phyloP scores from a whole-genome alignment of 2,797 vertebrate genomes.

The Enteromius radiatus region DNA sequence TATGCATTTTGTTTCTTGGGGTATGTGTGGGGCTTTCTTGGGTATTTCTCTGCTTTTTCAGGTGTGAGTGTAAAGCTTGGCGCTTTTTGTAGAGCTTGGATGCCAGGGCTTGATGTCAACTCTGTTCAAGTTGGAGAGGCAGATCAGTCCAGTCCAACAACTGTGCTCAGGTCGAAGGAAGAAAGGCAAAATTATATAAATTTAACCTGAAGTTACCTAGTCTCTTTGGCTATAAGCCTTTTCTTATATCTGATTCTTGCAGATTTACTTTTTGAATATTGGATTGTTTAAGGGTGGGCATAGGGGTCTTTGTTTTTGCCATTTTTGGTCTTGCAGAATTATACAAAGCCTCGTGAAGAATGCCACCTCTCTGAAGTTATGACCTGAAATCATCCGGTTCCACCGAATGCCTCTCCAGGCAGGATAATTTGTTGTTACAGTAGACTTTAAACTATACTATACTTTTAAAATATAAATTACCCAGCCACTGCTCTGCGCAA shows the following conservation, averaged over 20 bases:
- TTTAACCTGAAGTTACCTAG: slow-evolving; percentile 20
- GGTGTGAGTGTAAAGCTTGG: slow-evolving; percentile 81
- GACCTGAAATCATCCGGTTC: slow-evolving; percentile 68
- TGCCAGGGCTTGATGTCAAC: slow-evolving; percentile 78
- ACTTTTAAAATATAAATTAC: slow-evolving; percentile 52
- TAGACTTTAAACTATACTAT: slow-evolving; percentile 48
- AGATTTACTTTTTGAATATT: slow-evolving; percentile 56
- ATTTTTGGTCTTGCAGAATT: slow-evolving; percentile 79
- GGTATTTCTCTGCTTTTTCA: slow-evolving; percentile 84
- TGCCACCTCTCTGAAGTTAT: slow-evolving; percentile 63
- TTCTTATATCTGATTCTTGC: neutral
- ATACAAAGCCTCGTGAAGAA: slow-evolving; percentile 70
- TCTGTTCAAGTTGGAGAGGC: slow-evolving; percentile 81
- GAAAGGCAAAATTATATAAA: slow-evolving; percentile 60
- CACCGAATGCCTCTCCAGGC: slow-evolving; percentile 66
- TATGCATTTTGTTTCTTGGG: slow-evolving; percentile 82
- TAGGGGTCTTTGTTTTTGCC: slow-evolving; percentile 67
- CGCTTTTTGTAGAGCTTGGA: slow-evolving; percentile 75
- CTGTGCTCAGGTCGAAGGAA: slow-evolving; percentile 64
- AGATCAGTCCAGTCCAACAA: slow-evolving; percentile 74
- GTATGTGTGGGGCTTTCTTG: slow-evolving; percentile 72
- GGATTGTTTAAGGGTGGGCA: slow-evolving; percentile 60
- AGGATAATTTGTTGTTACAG: slow-evolving; percentile 63
- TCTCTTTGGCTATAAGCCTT: neutral
- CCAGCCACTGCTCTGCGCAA: slow-evolving; percentile 76